Percentiles rank a stretch among this genome's conserved stretches.
These are phyloP conservation scores for Eulithis prunata DNA, from an alignment of 2,888 invertebrate species.

Conservation along the genomic window DNA sequence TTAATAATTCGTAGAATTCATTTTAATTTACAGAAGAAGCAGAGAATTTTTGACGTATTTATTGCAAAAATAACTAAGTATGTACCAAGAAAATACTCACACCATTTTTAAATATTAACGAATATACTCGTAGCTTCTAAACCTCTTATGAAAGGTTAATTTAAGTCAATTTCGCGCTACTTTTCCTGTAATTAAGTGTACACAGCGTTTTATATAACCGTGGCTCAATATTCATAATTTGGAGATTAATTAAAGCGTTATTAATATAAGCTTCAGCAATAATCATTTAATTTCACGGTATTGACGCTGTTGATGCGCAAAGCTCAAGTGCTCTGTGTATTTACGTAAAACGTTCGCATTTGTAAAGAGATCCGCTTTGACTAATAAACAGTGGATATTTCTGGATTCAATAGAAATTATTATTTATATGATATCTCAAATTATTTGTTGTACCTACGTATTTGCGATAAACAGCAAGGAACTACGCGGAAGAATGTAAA, in stretches of 20 bases:
- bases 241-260: conserved; percentile 20
- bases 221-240: conserved; percentile 14
- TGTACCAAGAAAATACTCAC: no score
- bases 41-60: no score
- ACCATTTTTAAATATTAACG: no score
- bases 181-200: not conserved
- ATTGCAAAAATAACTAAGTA: no score
- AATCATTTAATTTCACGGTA: conserved; percentile 61
- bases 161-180: not conserved
- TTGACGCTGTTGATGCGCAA: conserved; percentile 51
- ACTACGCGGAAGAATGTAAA: no score
- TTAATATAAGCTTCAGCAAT: conserved; percentile 46
- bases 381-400: no score
- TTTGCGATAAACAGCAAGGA: no score
- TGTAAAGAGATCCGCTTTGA: no score
- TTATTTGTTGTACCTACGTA: not conserved
- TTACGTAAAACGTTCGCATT: conserved; percentile 43
- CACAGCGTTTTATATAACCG: conserved; percentile 3
- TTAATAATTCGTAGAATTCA: no score
- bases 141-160: no score
- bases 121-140: no score
- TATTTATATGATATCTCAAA: conserved; percentile 16
- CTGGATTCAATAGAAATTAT: not conserved
- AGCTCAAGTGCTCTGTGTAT: conserved; percentile 57
- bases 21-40: no score